Conservation (phyloP, 1,140 invertebrate species). For the Amyelois transitella region DNA sequence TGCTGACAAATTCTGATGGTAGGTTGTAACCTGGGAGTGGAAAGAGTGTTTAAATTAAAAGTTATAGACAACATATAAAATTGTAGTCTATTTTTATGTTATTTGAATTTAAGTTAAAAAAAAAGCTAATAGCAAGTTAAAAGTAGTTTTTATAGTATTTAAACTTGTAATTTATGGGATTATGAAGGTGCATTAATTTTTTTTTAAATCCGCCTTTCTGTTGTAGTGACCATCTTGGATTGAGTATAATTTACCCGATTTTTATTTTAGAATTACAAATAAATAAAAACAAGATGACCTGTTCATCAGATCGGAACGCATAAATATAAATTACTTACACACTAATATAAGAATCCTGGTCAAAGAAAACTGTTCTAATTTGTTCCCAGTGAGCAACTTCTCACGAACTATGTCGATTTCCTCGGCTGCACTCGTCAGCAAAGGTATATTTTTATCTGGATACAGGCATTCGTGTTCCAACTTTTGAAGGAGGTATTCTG, state of each 20-base stretch:
- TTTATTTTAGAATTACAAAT: too few relatives aligned
- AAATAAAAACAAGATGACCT: too few relatives aligned
- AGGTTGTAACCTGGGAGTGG: constrained; percentile 75
- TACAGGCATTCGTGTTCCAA: constrained; percentile 73
- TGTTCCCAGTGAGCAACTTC: constrained; percentile 44
- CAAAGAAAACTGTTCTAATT: constrained; percentile 69
- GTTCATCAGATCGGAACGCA: neutral
- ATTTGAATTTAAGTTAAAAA: too few relatives aligned
- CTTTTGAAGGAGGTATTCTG: constrained; percentile 76
- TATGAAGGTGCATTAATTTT: too few relatives aligned
- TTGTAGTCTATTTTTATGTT: too few relatives aligned
- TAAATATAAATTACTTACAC: constrained; percentile 45
- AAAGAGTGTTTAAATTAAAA: neutral
- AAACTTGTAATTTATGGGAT: too few relatives aligned
- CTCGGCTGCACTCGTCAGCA: constrained; percentile 56
- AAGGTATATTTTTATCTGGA: constrained; percentile 50
- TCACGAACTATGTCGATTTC: constrained; percentile 57
- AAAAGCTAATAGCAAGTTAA: too few relatives aligned
- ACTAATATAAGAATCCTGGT: constrained; percentile 74
- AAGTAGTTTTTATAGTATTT: too few relatives aligned
- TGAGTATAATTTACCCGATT: too few relatives aligned
- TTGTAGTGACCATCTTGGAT: too few relatives aligned
- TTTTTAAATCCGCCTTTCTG: too few relatives aligned
- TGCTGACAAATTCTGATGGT: constrained; percentile 73
- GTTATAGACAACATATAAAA: too few relatives aligned